Evolutionary conservation across 2,797 vertebrate genomes (phyloP).

Genomic region (Xenopus petersii): DNA sequence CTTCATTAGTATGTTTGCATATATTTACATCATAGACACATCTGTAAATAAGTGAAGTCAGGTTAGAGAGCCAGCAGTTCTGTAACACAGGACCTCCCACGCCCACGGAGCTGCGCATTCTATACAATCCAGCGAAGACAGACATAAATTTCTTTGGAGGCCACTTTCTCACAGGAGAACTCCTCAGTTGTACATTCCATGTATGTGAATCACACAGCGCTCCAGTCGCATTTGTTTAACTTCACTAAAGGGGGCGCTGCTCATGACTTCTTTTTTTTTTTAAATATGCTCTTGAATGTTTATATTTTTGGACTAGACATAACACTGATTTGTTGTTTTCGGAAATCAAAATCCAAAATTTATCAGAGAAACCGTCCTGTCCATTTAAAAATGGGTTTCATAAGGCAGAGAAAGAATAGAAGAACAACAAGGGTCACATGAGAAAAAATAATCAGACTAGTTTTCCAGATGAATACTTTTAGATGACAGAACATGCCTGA

Average conservation of each 20-base stretch:
- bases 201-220: constrained; percentile 6
- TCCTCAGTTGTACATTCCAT: constrained; percentile 8
- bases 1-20: neutral
- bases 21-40: neutral
- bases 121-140: constrained; percentile 14
- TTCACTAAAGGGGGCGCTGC: constrained; percentile 1
- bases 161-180: constrained; percentile 14
- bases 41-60: neutral
- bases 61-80: neutral
- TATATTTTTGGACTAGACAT: no score
- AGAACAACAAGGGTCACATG: no score
- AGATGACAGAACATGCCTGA: no score
- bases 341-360: no score
- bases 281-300: no score
- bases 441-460: no score
- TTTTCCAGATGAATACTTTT: no score
- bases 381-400: no score
- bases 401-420: no score
- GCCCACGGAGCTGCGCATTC: neutral
- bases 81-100: constrained; percentile 2
- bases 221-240: constrained; percentile 6
- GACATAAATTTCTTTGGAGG: constrained; percentile 11
- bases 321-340: no score
- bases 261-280: no score
- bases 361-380: no score